These are phyloP conservation scores for Nomada hirtipes DNA, from an alignment of 2,888 invertebrate species.

Conservation along the genomic window DNA sequence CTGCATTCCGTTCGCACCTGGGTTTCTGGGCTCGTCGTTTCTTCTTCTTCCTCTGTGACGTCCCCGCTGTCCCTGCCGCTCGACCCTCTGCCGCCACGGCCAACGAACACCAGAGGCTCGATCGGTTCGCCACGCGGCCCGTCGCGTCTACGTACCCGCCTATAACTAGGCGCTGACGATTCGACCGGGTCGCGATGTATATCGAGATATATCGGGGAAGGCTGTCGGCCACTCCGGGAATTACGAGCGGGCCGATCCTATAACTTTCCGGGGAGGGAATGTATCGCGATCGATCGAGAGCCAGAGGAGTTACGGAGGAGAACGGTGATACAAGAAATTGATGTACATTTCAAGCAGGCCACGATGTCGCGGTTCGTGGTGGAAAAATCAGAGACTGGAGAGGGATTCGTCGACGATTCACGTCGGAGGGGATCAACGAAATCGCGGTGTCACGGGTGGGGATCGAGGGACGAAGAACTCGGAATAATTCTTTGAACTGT, in stretches of 20 bases:
- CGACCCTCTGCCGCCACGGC: neutral
- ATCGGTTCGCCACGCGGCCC: slow-evolving; percentile 1
- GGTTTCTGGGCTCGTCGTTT: slow-evolving; percentile 73
- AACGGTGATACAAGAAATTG: slow-evolving; percentile 47
- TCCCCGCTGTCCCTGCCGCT: slow-evolving; percentile 18
- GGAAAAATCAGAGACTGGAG: slow-evolving; percentile 20
- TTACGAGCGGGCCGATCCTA: slow-evolving; percentile 57
- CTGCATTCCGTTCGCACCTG: slow-evolving; percentile 84
- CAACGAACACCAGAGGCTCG: too few relatives aligned
- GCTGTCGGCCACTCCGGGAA: slow-evolving; percentile 51
- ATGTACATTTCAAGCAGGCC: slow-evolving; percentile 56
- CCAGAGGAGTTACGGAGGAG: slow-evolving; percentile 6
- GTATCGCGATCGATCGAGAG: slow-evolving; percentile 58
- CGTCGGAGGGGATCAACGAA: slow-evolving; percentile 47
- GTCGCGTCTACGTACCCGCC: neutral
- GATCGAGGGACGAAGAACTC: slow-evolving; percentile 1
- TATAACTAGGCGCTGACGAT: slow-evolving; percentile 62
- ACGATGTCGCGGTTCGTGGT: slow-evolving; percentile 21
- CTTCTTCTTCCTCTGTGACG: slow-evolving; percentile 63
- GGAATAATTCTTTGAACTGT: slow-evolving; percentile 22
- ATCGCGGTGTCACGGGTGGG: neutral
- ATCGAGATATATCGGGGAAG: slow-evolving; percentile 56
- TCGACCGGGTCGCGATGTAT: slow-evolving; percentile 50
- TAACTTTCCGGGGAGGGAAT: slow-evolving; percentile 49
- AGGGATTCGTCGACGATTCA: slow-evolving; percentile 16